Base-by-base conservation (phyloP, 2,888 invertebrate species). In the Tipula vernalis region DNA sequence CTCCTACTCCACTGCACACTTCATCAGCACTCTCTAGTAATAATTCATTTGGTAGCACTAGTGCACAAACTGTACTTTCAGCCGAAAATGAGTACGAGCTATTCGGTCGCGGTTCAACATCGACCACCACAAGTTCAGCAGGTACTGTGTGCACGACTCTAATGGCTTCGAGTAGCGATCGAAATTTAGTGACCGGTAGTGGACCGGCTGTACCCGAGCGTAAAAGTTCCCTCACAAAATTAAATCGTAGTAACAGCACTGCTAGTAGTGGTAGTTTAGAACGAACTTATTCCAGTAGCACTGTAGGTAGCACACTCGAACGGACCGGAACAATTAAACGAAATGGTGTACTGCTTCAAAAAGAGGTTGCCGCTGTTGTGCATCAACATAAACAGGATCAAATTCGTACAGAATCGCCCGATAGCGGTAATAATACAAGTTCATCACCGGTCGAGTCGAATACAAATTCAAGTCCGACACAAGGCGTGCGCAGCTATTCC, bases 51-150 rank as follows among this genome's bases (percentile, higher is more conserved):
- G 94, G 95, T 88, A 95, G 95, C 89, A 94, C 94, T 86, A 94
- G 95, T 87, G 95, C 95, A 89, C 95, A 95, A 89, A 95, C 94
- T 39, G 93, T 95, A 88, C 91, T 94, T 51, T 94, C 95, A 18
- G 95, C 96, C 1, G 97, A 97, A 92, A 97, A 96, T 90, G 97
- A 97, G 90, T 97, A 97, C 90, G 97, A 97, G 91, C 92, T 97
- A 51, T 98, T 97, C 90, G 97, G 97, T n/a, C 95, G 96, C 91
- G 97, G 97, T 3, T 97, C 96, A 1, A 97, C 97, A 0, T 97
- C 96, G 86, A 97, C 97, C 0, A 97, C 97, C 0, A 96, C 97
- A 0, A 97, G 97, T 90, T 97, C 97, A 0, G 97, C 97, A 84
- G 97, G 97, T 86, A 97, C 97, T 0, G 97, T 97, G 28, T 97